A percentile compares a stretch with the other conserved stretches of the same genome.
Conservation (phyloP, 64 coral and sea anemone genomes). For the Anthopleura sola region DNA sequence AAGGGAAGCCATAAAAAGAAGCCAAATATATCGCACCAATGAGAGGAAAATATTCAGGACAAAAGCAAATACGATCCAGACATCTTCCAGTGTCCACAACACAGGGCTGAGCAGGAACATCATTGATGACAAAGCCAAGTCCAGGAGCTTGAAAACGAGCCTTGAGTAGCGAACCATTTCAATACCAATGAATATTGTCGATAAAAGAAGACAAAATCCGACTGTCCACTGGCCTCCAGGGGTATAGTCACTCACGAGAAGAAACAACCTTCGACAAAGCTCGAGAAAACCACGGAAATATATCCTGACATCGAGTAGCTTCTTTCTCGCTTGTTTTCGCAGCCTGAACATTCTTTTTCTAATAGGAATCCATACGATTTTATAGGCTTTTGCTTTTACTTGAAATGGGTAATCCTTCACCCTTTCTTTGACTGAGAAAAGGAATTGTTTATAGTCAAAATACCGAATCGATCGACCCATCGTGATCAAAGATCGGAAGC, state of each 20-base stretch:
- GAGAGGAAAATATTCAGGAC: not conserved
- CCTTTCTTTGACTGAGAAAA: not conserved
- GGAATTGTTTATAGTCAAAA: constrained; percentile 14
- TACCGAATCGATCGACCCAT: not conserved
- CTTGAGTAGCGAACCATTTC: constrained; percentile 19
- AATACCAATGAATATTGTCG: constrained; percentile 6
- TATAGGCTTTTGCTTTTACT: not conserved
- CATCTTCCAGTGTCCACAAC: constrained; percentile 25
- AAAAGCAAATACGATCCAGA: constrained; percentile 5
- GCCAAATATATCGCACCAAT: not conserved
- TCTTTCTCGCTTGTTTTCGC: constrained; percentile 1
- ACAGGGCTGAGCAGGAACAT: constrained; percentile 37
- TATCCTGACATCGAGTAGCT: constrained; percentile 16
- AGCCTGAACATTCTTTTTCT: not conserved
- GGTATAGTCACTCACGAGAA: constrained; percentile 46
- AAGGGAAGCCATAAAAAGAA: not conserved
- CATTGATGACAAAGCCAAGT: not conserved
- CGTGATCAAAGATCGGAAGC: not conserved
- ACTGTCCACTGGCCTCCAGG: constrained; percentile 45
- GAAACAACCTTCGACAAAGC: constrained; percentile 53
- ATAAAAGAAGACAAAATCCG: not conserved
- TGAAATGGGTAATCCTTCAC: not conserved
- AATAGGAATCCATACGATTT: not conserved
- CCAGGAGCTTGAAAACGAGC: constrained; percentile 25
- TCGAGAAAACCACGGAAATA: constrained; percentile 48